Evolutionary conservation across 2,888 invertebrate species (phyloP), one percentile per base, ranked within the genome.

Genomic region (Entomobrya multifasciata): DNA sequence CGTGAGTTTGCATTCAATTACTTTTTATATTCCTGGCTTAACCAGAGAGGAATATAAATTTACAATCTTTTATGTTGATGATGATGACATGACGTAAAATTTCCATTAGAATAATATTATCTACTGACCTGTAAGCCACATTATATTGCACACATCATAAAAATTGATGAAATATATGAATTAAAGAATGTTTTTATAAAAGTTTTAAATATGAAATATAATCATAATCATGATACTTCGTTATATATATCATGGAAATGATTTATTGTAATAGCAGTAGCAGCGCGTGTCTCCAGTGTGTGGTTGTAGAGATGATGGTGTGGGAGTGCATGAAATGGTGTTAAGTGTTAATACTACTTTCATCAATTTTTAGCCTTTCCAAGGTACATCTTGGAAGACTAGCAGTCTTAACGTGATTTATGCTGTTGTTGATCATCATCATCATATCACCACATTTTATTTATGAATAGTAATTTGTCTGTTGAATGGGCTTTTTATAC

Each of bases 1-100:
- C 83, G 84, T 85, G 84, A 85, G 52, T 47, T 78, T 60, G 84
- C 84, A 85, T 85, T 36, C 4, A 47, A 84, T 62, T 36, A 72
- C 13, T 80, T 17, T 22, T 41, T 79, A 47, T 44, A n/a, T 55
- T 76, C 20, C 30, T 27, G 55, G 57, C 30, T 30, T 41, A n/a
- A n/a, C n/a, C n/a, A n/a, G n/a, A n/a, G 22, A 70, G 70, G 44
- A 47, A 47, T 47, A 72, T 22, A n/a, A 47, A 8, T 15, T 4
- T 60, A 5, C 15, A 30, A 15, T 30, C 13, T 60, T 1, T 60
- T 30, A n/a, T 25, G 10, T 57, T 0, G 22, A 3, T 22, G n/a
- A n/a, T 4, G 11, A 57, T 57, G 57, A 25, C 17, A 27, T 17
- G 44, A 22, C 20, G 52, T 57, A 57, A 77, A 77, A 41, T 77